Conservation (phyloP, 53 echinoderm and acorn worm species). For the Antedon mediterranea region DNA sequence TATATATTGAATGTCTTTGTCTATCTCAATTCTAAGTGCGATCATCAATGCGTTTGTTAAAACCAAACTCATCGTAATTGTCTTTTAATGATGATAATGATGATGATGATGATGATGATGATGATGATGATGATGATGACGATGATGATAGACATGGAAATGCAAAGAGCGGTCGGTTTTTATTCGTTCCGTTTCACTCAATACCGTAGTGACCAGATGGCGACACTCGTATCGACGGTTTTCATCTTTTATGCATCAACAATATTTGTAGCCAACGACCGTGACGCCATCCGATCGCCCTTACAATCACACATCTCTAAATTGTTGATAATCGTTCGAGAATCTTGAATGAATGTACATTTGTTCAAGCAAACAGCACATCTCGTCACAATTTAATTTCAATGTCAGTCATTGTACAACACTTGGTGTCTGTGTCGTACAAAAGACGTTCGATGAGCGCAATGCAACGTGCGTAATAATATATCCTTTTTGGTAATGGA, state of each 20-base stretch:
- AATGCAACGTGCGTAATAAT: neutral
- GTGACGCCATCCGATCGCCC: neutral
- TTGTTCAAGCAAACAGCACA: neutral
- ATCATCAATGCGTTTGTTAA: neutral
- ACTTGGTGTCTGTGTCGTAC: neutral
- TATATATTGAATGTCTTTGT: neutral
- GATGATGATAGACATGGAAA: neutral
- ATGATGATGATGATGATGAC: too few species aligned
- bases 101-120: too few species aligned
- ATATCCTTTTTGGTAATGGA: neutral
- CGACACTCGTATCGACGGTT: neutral
- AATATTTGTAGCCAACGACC: neutral
- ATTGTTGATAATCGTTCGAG: neutral
- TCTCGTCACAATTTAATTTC: neutral
- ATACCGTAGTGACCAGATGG: neutral
- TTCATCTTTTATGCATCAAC: neutral
- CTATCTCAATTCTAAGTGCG: neutral
- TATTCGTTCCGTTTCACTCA: neutral
- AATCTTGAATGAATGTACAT: neutral
- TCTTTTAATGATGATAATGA: too few species aligned
- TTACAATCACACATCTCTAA: neutral
- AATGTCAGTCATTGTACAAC: neutral
- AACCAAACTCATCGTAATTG: neutral
- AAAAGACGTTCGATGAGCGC: neutral
- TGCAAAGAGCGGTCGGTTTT: neutral